Evolutionary conservation across 2,797 vertebrate genomes (phyloP).

Genomic region (Adelosebastes latens): DNA sequence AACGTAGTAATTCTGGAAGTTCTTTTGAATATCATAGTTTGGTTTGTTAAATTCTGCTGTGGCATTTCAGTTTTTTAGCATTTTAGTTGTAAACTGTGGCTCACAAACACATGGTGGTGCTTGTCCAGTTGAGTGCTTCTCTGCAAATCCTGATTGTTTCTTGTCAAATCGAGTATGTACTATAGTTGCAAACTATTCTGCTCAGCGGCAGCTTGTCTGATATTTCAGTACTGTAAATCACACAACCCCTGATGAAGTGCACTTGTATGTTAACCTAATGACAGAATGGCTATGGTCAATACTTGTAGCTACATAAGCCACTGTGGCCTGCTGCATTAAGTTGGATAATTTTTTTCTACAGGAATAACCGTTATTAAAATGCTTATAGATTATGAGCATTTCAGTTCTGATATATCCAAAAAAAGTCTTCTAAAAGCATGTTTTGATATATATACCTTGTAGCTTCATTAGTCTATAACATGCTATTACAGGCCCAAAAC

Average conservation of each 20-base stretch:
- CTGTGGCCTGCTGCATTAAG: background rate
- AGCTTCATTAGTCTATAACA: background rate
- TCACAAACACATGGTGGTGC: background rate
- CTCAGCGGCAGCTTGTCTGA: background rate
- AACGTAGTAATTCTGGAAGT: background rate
- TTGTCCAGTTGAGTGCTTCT: background rate
- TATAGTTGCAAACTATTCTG: background rate
- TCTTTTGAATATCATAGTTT: background rate
- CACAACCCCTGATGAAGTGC: background rate
- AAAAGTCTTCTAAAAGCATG: background rate
- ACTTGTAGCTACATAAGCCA: background rate
- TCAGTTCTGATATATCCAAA: background rate
- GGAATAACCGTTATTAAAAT: background rate
- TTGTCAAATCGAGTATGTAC: background rate
- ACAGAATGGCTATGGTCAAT: background rate
- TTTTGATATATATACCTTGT: background rate
- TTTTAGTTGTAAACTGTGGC: background rate
- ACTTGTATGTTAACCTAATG: background rate
- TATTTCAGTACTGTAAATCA: background rate
- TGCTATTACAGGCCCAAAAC: background rate
- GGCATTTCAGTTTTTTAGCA: background rate
- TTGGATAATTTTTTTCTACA: background rate
- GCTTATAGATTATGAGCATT: background rate
- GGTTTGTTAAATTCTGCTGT: background rate
- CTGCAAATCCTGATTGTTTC: background rate